These are phyloP conservation scores for Strigamia maritima DNA, from an alignment of 2,888 invertebrate species.

Conservation along the genomic window DNA sequence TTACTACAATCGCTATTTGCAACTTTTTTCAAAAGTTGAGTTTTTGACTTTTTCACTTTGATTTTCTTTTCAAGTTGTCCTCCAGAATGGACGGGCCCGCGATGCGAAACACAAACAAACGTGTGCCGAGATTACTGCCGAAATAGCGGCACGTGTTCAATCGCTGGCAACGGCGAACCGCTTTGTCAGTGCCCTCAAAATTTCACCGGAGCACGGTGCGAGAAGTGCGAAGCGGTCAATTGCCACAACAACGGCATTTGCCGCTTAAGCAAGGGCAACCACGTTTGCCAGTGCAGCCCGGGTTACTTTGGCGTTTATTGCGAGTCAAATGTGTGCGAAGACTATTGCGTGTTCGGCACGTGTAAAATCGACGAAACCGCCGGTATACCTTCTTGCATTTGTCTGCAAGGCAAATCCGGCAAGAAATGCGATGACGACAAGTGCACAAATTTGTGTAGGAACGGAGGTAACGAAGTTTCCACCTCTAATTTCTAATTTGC, in stretches of 20 bases:
- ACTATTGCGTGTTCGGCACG: constrained; percentile 54
- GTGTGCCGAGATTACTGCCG: constrained; percentile 57
- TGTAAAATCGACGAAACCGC: constrained; percentile 51
- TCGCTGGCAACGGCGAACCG: neutral
- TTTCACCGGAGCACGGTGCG: constrained; percentile 50
- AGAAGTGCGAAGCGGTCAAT: constrained; percentile 47
- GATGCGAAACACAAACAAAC: constrained; percentile 62
- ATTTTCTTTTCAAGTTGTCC: constrained; percentile 55
- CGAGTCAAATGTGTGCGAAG: constrained; percentile 54
- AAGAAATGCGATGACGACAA: constrained; percentile 61
- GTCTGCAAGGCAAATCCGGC: constrained; percentile 58
- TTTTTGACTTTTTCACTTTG: neutral
- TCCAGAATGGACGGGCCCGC: constrained; percentile 63
- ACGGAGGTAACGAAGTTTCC: constrained; percentile 56
- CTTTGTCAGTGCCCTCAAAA: constrained; percentile 59
- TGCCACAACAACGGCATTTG: constrained; percentile 63
- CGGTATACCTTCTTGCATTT: constrained; percentile 54
- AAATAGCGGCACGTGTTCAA: constrained; percentile 61
- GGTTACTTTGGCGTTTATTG: constrained; percentile 59
- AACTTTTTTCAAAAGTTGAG: no score
- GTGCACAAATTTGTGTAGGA: constrained; percentile 61
- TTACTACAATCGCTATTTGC: no score
- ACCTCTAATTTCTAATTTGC: neutral
- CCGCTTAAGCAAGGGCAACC: constrained; percentile 28
- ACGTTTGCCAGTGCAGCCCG: constrained; percentile 58